Evolutionary conservation across 2,113 vertebrate species (phyloP).

Genomic region (Lagopus leucura): DNA sequence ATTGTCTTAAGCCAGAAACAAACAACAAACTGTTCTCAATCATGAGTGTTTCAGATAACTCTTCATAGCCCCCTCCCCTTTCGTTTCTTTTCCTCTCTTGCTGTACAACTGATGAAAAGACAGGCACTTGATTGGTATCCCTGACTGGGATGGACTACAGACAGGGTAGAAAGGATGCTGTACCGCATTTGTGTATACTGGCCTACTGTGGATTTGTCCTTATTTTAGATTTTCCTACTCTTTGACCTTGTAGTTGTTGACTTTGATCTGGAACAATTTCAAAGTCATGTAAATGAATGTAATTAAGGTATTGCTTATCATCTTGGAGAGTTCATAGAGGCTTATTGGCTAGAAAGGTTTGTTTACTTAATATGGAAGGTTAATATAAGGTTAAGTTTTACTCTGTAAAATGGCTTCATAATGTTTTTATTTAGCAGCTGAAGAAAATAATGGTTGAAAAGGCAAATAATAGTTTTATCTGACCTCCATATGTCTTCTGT

Average conservation of each 20-base stretch:
- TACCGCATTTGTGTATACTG: slow-evolving; percentile 12
- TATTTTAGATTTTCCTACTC: slow-evolving; percentile 71
- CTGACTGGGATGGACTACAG: neutral
- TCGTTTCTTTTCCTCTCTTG: neutral
- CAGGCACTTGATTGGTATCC: neutral
- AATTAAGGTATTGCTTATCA: slow-evolving; percentile 89
- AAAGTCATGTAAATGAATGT: slow-evolving; percentile 89
- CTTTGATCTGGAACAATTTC: slow-evolving; percentile 84
- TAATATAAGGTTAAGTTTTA: slow-evolving; percentile 82
- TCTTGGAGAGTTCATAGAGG: slow-evolving; percentile 81
- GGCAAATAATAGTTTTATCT: slow-evolving; percentile 71
- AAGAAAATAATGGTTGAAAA: slow-evolving; percentile 71
- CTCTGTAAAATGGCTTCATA: slow-evolving; percentile 74
- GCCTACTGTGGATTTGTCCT: slow-evolving; percentile 43
- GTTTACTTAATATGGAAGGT: slow-evolving; percentile 83
- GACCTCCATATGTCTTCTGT: slow-evolving; percentile 42
- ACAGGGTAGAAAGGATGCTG: neutral
- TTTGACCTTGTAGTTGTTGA: slow-evolving; percentile 84
- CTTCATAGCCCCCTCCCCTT: neutral
- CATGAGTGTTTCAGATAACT: neutral
- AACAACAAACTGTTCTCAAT: neutral
- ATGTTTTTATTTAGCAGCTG: slow-evolving; percentile 75
- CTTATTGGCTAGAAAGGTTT: slow-evolving; percentile 84
- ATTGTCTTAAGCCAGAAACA: neutral
- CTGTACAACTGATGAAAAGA: neutral